Evolutionary conservation across 2,113 vertebrate genomes (phyloP), one percentile per base, ranked within the genome.

Genomic region (Corythaeola cristata): DNA sequence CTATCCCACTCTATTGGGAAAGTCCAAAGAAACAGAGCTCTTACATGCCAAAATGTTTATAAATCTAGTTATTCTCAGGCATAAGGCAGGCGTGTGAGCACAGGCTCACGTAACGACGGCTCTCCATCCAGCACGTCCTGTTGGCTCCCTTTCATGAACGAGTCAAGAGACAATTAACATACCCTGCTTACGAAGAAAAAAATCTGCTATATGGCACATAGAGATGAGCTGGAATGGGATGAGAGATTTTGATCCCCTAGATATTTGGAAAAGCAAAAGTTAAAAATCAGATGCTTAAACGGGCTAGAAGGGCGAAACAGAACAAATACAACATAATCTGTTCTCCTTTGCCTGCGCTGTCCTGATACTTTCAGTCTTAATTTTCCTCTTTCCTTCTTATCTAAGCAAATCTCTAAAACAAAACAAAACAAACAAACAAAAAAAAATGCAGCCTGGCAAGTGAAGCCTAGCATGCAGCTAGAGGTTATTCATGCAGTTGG

Each of bases 101-200:
- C 37, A 19, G 41, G 35, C 30, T 64, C 71, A 50, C 2, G 0
- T 33, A 68, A 64, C 0, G 0, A 26, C 0, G 0, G 45, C 35
- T 82, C 50, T 73, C 27, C 60, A 39, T 12, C 47, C 85, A 39
- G 39, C 26, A 39, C 1, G 3, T 22, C 74, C 53, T 66, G 35
- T 26, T 49, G 5, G 6, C 30, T 74, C 32, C 67, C 55, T 55
- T 52, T 44, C 79, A 56, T 4, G 4, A 83, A 41, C 0, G 6
- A 77, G 14, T 24, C 55, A 58, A 72, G 32, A 72, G n/a, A 37
- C 33, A 79, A 82, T 24, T 39, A 83, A 44, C 37, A 55, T 6
- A 27, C 2, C 18, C 53, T 85, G 21, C 49, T 90, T 45, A 67
- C 6, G 23, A 68, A 72, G 27, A 86, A 76, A 69, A 59, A 44